Base-by-base conservation (phyloP, 2,113 vertebrate species). In the Pollimyrus isidori region DNA sequence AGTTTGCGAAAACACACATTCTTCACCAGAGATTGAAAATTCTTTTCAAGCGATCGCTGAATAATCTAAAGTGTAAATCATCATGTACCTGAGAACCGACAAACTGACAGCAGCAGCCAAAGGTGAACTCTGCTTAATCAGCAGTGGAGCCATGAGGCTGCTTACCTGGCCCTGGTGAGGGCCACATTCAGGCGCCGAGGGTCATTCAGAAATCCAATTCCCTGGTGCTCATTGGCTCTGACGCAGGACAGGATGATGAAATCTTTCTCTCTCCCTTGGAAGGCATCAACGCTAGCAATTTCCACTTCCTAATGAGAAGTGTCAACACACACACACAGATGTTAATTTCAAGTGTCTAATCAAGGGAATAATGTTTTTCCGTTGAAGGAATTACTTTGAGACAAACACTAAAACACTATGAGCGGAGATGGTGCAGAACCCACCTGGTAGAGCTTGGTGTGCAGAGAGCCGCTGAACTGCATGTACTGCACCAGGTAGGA, bases 391-490 rank as follows among this genome's bases (percentile, higher is more conserved):
- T 11, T 26, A 65, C 23, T 62, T 26, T 26, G n/a, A 26, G 62
- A 69, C 10, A 3, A 10, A 69, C 10, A 11, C 23, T 30, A 11
- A 26, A 69, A 80, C 5, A 39, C 69, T 13, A 85, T 23, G 21
- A 84, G 23, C 21, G 10, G 46, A 35, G 35, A 35, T 3, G 49
- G 35, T 39, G 11, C 58, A 19, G 21, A 73, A 13, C 35, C 4
- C 94, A 99, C 98, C 98, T 99, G 98, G 92, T 99, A 99, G 42
- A 99, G 97, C 91, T 99, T 99, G n/a, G 98, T 99, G 93, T 99
- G 98, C 92, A 99, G 94, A 42, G 98, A 99, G 89, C 98, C 98
- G 0, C 98, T 99, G 94, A 99, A 99, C 92, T 99, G 98, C 98
- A 99, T 99, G 95, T 99, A 99, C 93, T 99, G 98, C 92, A 99